Evolutionary conservation across 2,797 vertebrate genomes (phyloP).

Genomic region (Crenichthys baileyi): DNA sequence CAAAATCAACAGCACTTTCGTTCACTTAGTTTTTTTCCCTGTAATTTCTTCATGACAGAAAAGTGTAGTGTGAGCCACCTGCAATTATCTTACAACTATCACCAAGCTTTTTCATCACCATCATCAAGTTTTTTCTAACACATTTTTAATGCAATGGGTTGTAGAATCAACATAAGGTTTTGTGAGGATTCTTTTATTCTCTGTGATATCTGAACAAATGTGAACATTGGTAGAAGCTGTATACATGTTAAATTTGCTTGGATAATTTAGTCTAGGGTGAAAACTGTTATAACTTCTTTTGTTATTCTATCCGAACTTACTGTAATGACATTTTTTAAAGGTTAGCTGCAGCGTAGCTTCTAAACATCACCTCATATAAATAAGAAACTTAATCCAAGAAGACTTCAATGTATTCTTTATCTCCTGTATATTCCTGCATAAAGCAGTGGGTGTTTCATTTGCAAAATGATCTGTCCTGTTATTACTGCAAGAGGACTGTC

Average conservation of each 20-base stretch:
- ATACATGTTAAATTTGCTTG: neutral
- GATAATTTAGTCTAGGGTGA: conserved; percentile 9
- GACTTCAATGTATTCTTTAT: neutral
- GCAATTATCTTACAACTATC: neutral
- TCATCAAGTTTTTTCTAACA: neutral
- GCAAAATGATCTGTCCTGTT: neutral
- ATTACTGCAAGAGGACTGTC: neutral
- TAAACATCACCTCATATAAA: neutral
- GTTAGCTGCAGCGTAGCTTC: neutral
- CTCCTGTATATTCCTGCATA: neutral
- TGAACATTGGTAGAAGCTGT: neutral
- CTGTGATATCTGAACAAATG: neutral
- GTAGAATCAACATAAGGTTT: neutral
- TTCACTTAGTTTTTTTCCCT: neutral
- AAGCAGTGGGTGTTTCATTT: neutral
- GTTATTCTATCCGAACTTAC: neutral
- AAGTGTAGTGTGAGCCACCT: no score
- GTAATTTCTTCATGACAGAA: neutral
- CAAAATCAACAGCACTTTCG: neutral
- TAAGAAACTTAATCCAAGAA: neutral
- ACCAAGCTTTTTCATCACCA: neutral
- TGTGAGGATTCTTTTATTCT: neutral
- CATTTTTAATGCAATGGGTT: neutral
- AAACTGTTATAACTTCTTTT: neutral
- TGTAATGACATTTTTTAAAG: neutral